Evolutionary conservation across 2,797 vertebrate genomes (phyloP).

Genomic region (Gymnocypris eckloni): DNA sequence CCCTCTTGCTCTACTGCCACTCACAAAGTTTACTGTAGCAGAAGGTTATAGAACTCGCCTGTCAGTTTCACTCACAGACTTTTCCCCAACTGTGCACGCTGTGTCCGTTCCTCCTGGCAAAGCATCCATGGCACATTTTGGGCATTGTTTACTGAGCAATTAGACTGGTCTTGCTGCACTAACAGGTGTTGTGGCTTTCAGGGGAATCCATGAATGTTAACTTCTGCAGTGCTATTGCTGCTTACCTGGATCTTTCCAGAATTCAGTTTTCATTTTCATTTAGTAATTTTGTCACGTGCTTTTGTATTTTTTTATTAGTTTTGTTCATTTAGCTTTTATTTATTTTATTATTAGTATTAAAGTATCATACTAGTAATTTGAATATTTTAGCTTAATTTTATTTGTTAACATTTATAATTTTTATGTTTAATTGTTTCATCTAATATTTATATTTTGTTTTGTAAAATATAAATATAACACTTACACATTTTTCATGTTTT

Average conservation of each 20-base stretch:
- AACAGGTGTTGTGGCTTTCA: conserved; percentile 20
- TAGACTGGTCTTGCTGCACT: conserved; percentile 32
- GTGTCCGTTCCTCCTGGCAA: conserved; percentile 14
- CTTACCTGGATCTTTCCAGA: not conserved
- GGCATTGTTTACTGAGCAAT: conserved; percentile 37
- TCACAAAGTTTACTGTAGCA: conserved; percentile 48
- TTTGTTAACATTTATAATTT: not conserved
- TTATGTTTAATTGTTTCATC: not conserved
- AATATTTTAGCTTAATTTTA: not conserved
- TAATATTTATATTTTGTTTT: not conserved
- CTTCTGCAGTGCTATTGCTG: not conserved
- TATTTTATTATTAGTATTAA: not conserved
- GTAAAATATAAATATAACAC: not conserved
- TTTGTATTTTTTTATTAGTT: not conserved
- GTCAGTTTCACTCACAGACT: conserved; percentile 32
- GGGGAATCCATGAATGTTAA: conserved; percentile 15
- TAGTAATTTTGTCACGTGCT: too few species aligned
- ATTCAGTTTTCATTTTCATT: too few species aligned
- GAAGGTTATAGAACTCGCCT: conserved; percentile 48
- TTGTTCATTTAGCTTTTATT: not conserved
- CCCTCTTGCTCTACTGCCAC: conserved; percentile 43
- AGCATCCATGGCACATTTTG: conserved; percentile 24
- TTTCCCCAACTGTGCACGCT: not conserved
- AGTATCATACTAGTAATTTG: not conserved
- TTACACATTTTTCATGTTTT: not conserved